Evolutionary conservation across 2,113 vertebrate genomes (phyloP).

Genomic region (Caranx melampygus): DNA sequence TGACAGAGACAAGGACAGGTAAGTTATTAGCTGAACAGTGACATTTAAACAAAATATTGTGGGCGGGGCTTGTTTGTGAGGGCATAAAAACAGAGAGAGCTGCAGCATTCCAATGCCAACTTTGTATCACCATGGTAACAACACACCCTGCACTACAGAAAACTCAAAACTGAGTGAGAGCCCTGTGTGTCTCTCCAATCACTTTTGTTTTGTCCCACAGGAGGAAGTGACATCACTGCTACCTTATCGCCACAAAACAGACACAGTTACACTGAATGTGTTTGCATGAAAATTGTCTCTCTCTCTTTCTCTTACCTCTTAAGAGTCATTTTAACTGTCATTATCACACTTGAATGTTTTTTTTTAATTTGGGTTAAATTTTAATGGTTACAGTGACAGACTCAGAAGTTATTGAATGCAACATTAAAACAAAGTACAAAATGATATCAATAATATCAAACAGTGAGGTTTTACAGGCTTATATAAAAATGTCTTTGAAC

Average conservation of each 20-base stretch:
- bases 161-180: conserved; percentile 5
- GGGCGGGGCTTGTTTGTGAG: not conserved
- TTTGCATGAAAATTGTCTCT: too few relatives aligned
- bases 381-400: too few relatives aligned
- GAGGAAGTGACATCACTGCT: conserved; percentile 34
- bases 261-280: not conserved
- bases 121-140: conserved; percentile 7
- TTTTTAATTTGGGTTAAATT: too few relatives aligned
- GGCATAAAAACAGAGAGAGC: not conserved
- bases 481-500: too few relatives aligned
- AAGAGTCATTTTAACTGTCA: too few relatives aligned
- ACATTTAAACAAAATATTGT: too few relatives aligned
- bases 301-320: too few relatives aligned
- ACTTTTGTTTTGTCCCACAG: conserved; percentile 7
- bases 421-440: too few relatives aligned
- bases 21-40: not conserved
- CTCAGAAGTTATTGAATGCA: too few relatives aligned
- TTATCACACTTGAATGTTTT: too few relatives aligned
- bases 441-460: too few relatives aligned
- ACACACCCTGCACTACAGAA: not conserved
- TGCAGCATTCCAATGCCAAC: conserved; percentile 15
- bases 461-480: too few relatives aligned
- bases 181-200: conserved; percentile 3
- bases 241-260: conserved; percentile 16
- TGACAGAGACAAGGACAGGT: not conserved